Conservation (phyloP, 2,888 invertebrate genomes). For the Laothoe populi region DNA sequence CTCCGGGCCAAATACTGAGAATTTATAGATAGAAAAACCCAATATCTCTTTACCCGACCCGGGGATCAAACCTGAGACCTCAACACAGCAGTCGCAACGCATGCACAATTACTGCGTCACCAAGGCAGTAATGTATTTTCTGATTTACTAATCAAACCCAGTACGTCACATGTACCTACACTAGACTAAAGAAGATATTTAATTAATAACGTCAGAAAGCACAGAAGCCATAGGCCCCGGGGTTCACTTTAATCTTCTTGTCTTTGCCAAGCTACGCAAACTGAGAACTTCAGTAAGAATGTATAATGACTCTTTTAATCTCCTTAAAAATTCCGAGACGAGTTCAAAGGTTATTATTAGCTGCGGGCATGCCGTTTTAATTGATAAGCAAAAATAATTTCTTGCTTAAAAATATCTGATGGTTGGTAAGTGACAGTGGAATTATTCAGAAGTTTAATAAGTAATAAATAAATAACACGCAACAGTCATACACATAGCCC, state of each 20-base stretch:
- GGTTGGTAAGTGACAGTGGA: not conserved
- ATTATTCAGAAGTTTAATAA: too few relatives aligned
- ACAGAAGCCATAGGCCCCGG: conserved; percentile 48
- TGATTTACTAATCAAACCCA: not conserved
- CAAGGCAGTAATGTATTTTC: not conserved
- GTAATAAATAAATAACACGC: too few relatives aligned
- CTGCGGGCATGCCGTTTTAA: conserved; percentile 31
- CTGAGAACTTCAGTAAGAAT: conserved; percentile 68
- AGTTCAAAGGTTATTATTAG: conserved; percentile 58
- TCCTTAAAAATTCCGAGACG: conserved; percentile 76
- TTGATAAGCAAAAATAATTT: conserved; percentile 29
- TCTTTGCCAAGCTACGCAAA: conserved; percentile 60
- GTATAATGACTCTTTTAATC: conserved; percentile 81
- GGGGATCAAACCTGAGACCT: too few relatives aligned
- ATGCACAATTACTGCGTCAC: not conserved
- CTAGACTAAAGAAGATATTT: conserved; percentile 2
- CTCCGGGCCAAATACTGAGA: too few relatives aligned
- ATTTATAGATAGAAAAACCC: too few relatives aligned
- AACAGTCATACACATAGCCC: too few relatives aligned
- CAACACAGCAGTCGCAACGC: too few relatives aligned
- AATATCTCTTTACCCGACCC: too few relatives aligned
- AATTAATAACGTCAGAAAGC: conserved; percentile 31
- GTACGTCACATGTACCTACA: not conserved
- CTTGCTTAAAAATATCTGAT: not conserved
- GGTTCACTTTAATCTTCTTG: conserved; percentile 74